Base-by-base conservation (phyloP, 2,797 vertebrate genomes). In the Coreius guichenoti region DNA sequence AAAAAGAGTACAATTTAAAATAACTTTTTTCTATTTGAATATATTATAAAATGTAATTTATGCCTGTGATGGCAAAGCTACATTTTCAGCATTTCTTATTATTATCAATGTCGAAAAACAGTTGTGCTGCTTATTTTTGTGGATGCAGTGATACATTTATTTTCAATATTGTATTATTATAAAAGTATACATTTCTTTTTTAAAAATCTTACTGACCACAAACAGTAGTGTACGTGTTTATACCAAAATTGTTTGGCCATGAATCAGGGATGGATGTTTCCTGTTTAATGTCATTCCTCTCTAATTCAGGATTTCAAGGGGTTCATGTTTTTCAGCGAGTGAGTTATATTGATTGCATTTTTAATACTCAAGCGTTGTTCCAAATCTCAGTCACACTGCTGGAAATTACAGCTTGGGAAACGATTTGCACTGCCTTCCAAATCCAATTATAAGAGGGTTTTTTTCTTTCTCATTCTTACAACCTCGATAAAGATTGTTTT, bases 381-480 rank as follows among this genome's bases (percentile, higher is more conserved):
- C 67, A 69, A 89, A 87, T 86, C 88, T 86, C 82, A 49, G 83
- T 93, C 80, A 79, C 87, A 87, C 70, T 74, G 85, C 80, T 88
- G 78, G 85, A 89, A 92, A 92, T 91, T 78, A 81, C 91, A 92
- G 91, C 86, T 83, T 80, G 80, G 87, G 83, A 88, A 90, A 85
- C 61, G 65, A 90, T 17, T 88, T 49, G 67, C 58, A 19, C 70
- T 33, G 74, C 79, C 88, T 90, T 80, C 80, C 56, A 87, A 92
- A 93, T 92, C 90, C 90, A 91, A 90, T 92, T 88, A 80, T 85
- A 72, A 39, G 39, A 51, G 39, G 33, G 14, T 61, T 17, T 65
- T 19, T 45, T 56, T 68, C 21, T 23, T 3, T 56, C 69, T 47
- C 36, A 36, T 63, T 39, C 54, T 84, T 63, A 81, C 65, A 75